Evolutionary conservation across 2,113 vertebrate genomes (phyloP), one percentile per base, ranked within the genome.

Genomic region (Callipepla californica): DNA sequence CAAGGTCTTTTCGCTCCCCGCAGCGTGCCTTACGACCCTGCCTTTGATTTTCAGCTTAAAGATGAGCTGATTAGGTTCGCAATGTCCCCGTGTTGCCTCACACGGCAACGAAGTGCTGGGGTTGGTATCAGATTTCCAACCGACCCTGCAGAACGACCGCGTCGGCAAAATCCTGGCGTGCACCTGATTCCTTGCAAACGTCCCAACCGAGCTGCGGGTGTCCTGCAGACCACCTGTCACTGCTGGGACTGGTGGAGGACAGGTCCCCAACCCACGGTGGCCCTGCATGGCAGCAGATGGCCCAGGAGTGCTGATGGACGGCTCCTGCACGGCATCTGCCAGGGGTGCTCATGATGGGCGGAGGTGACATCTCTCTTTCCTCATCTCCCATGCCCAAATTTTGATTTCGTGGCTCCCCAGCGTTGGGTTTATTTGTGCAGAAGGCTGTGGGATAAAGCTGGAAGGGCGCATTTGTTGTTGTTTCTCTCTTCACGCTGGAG

Each of bases 241-340:
- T 0, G 44, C 36, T 50, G 92, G 65, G 81, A 76, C 7, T 4
- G 92, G 21, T 16, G 69, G 30, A 51, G 18, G 22, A 0, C 1
- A 1, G 25, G 50, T 89, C 75, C 80, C 85, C 63, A 16, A 2
- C 30, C 66, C 13, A 17, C 16, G 45, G 63, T 68, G 5, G 2
- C 34, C 36, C 70, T 63, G 7, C 13, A 70, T 73, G 13, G 91
- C 69, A 95, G 87, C 97, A 97, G 97, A 93, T 93, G 96, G 96
- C 68, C 51, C 51, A 53, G 51, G 26, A 53, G 15, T 30, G 15
- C 15, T 53, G 51, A 53, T 53, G 51, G 26, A 26, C 26, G 16
- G 26, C 51, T 53, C 51, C 51, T 53, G 51, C 26, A 28, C 26
- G 26, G 26, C 51, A 26, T 30, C 30, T 67, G 94, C 96, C 84